Conservation (phyloP, 92 coral and sea anemone genomes). For the Epizoanthus fatuus region DNA sequence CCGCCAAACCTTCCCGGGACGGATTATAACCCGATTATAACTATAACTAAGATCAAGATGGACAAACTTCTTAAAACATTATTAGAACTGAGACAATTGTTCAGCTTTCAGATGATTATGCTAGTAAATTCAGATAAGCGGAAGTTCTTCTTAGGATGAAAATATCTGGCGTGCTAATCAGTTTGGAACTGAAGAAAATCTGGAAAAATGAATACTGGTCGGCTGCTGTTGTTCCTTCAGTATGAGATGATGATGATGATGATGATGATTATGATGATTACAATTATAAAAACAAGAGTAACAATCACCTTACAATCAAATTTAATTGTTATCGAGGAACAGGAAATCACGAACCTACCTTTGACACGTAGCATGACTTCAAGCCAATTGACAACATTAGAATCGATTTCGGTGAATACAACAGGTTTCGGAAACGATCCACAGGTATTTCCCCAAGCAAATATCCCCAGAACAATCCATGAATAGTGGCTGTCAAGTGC, state of each 20-base stretch:
- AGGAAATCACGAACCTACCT: slow-evolving; percentile 68
- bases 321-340: background rate
- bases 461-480: slow-evolving; percentile 77
- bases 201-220: background rate
- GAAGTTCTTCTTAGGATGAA: background rate
- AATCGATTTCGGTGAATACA: slow-evolving; percentile 67
- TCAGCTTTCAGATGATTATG: no score
- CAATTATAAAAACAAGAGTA: background rate
- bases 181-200: background rate
- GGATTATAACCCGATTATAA: no score
- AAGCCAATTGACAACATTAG: slow-evolving; percentile 66
- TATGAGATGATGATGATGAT: background rate
- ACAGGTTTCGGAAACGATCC: slow-evolving; percentile 61
- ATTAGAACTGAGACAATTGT: no score
- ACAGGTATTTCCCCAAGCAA: slow-evolving; percentile 81
- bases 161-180: background rate
- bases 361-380: slow-evolving; percentile 53
- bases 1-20: no score
- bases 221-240: no score
- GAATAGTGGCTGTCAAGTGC: slow-evolving; percentile 41
- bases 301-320: background rate
- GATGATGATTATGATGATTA: background rate
- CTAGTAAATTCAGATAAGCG: no score
- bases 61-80: no score
- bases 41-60: no score